phyloP scores from a whole-genome alignment of 2,797 vertebrate genomes.

The Pipistrellus kuhlii region DNA sequence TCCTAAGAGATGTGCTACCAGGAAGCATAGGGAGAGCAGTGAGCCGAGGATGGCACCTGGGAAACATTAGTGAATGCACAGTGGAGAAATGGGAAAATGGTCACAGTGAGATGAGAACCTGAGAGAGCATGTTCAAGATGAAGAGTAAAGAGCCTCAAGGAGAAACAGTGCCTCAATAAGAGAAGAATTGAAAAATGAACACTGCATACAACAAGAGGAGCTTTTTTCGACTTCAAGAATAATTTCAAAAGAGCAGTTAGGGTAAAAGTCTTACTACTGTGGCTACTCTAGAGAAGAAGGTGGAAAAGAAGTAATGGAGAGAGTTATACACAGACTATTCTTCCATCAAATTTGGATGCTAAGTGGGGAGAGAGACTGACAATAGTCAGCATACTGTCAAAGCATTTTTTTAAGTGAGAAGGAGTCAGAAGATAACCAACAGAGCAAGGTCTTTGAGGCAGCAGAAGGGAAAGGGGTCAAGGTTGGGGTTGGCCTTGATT shows the following conservation, averaged over 20 bases:
- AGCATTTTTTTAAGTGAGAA: neutral
- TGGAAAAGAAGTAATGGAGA: no score
- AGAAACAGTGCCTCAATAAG: neutral
- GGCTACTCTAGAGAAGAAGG: no score
- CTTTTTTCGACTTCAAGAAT: neutral
- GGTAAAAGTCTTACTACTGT: neutral
- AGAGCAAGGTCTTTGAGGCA: neutral
- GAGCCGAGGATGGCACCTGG: neutral
- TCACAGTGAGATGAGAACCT: neutral
- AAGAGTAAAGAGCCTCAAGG: neutral
- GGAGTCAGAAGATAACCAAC: neutral
- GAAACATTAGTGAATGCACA: accelerated
- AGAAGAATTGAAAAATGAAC: neutral
- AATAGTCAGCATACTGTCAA: neutral
- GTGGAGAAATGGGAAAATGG: no score
- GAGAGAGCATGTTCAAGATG: neutral
- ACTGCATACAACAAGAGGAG: neutral
- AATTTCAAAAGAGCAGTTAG: neutral
- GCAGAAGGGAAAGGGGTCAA: neutral
- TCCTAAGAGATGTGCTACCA: neutral
- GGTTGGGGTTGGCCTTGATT: neutral
- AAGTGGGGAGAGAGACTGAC: neutral
- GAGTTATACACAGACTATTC: neutral
- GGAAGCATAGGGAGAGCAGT: no score
- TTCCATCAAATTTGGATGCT: neutral